Evolutionary conservation across 2,797 vertebrate genomes (phyloP).

Genomic region (Delichon dasypus): DNA sequence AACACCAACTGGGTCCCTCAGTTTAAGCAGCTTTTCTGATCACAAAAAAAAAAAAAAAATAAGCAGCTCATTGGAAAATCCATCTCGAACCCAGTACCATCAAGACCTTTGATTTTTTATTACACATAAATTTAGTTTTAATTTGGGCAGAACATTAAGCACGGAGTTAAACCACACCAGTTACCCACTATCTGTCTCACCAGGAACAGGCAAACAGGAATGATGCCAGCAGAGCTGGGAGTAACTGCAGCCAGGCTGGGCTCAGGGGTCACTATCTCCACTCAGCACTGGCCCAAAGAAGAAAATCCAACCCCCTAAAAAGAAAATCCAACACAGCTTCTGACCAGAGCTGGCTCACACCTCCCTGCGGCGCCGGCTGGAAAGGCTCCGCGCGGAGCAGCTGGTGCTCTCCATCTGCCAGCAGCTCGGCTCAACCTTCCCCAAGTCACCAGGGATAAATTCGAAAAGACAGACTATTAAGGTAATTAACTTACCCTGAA

Average conservation of each 20-base stretch:
- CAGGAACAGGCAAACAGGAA: neutral
- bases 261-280: neutral
- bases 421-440: neutral
- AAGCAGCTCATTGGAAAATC: neutral
- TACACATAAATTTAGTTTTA: neutral
- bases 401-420: neutral
- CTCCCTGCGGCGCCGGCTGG: neutral
- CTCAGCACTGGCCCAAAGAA: neutral
- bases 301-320: neutral
- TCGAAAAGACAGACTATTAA: neutral
- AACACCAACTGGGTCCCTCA: neutral
- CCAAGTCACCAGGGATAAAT: constrained; percentile 23
- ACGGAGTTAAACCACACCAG: neutral
- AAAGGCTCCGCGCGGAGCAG: neutral
- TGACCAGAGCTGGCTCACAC: neutral
- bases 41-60: neutral
- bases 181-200: neutral
- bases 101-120: accelerated
- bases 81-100: neutral
- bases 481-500: constrained; percentile 39
- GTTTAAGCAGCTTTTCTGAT: neutral
- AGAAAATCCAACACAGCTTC: neutral
- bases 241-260: neutral
- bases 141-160: neutral
- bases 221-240: neutral